Evolutionary conservation across 1,140 invertebrate species (phyloP), one percentile per base, ranked within the genome.

Genomic region (Saxidomus purpurata): DNA sequence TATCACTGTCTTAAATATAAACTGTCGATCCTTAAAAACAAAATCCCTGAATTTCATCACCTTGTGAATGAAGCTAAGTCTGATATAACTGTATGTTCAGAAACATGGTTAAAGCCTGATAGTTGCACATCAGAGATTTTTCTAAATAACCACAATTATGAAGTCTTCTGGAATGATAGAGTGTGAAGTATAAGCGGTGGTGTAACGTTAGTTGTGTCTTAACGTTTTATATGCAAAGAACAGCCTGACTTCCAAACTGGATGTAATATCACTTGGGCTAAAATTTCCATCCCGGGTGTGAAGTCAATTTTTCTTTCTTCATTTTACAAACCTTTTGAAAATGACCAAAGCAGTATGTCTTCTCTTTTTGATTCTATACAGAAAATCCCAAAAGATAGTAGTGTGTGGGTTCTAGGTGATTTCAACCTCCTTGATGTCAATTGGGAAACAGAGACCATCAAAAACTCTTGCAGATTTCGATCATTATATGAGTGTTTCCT

Each of bases 151-250:
- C 34, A 34, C 19, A 38, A 76, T 31, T 82, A 82, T 63, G 36
- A 38, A 55, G 79, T 82, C 25, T 82, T 28, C 38, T 36, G 49
- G 36, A 52, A 82, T 82, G 79, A 82, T 63, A 34, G 79, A 25
- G 13, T 9, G 25, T 22, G 55, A 9, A 25, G 43, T 28, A 40
- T 52, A 31, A 34, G 77, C 55, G 79, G 79, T 22, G 49, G 52
- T 2, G 31, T 59, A 3, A 8, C 40, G 31, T 55, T 82, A 34
- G 79, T 52, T 25, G 34, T 63, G 6, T 36, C 49, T 31, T 61
- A 82, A 38, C 52, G 43, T 8, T 49, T 55, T 31, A 38, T 61
- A 19, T 15, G 38, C 52, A 28, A 82, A 25, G 52, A 82, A 82
- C 52, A 82, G 38, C 49, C 79, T 4, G 79, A 63, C 34, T 31